phyloP scores from a whole-genome alignment of 1,140 invertebrate species.

The Heliconius congener region DNA sequence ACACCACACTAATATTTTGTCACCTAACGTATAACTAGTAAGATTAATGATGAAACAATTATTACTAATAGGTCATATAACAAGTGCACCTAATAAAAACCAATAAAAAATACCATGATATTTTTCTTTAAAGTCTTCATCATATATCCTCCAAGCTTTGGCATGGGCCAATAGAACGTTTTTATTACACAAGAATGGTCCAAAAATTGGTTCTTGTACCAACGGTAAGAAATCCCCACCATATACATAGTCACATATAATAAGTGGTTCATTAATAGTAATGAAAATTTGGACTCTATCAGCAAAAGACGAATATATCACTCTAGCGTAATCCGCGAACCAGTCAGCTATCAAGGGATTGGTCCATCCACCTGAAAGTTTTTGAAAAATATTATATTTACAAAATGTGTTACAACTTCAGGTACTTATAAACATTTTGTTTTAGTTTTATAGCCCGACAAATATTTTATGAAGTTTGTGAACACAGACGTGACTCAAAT shows the following conservation, averaged over 20 bases:
- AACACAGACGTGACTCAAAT: too few relatives aligned
- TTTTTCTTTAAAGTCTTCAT: conserved; percentile 44
- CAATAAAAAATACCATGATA: conserved; percentile 16
- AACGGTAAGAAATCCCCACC: neutral
- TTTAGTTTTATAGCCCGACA: too few relatives aligned
- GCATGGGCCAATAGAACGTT: neutral
- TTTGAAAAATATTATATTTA: neutral
- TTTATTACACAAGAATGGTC: conserved; percentile 75
- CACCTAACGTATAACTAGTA: too few relatives aligned
- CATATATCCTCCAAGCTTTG: conserved; percentile 81
- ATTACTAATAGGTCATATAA: too few relatives aligned
- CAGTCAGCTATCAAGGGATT: conserved; percentile 83
- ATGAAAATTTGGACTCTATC: conserved; percentile 84
- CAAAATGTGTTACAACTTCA: neutral
- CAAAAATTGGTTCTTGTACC: neutral
- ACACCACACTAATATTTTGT: too few relatives aligned
- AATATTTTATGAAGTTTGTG: too few relatives aligned
- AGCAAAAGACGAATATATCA: conserved; percentile 82
- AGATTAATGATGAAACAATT: too few relatives aligned
- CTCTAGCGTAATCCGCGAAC: conserved; percentile 83
- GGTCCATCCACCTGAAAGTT: conserved; percentile 71
- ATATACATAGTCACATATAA: conserved; percentile 79
- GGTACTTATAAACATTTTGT: too few relatives aligned
- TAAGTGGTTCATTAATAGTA: conserved; percentile 85
- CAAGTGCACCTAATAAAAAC: too few relatives aligned